Percentiles rank a stretch among this genome's conserved stretches.
phyloP scores from a whole-genome alignment of 2,888 invertebrate genomes.

The Anorthoa munda region DNA sequence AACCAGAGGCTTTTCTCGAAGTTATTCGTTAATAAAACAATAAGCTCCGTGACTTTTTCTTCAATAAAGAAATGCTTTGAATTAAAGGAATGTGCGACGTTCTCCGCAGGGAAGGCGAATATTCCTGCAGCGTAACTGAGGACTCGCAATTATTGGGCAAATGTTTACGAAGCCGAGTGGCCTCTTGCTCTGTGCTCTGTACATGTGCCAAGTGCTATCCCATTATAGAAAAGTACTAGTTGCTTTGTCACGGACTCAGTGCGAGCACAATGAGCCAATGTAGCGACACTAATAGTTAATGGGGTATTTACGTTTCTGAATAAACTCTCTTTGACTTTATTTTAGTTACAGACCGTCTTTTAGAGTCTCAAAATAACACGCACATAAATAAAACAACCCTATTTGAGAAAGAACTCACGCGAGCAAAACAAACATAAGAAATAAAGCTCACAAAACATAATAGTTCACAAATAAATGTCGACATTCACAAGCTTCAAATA shows the following conservation, averaged over 20 bases:
- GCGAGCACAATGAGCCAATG: conserved; percentile 79
- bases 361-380: neutral
- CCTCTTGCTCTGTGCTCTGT: conserved; percentile 79
- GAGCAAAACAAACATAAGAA: conserved; percentile 31
- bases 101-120: conserved; percentile 80
- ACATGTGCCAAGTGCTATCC: conserved; percentile 83
- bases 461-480: conserved; percentile 63
- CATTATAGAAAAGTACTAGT: conserved; percentile 83
- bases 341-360: conserved; percentile 2
- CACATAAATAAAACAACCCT: conserved; percentile 30
- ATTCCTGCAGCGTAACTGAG: conserved; percentile 86
- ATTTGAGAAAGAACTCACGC: conserved; percentile 26
- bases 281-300: conserved; percentile 74
- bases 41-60: conserved; percentile 82
- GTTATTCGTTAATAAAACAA: conserved; percentile 86
- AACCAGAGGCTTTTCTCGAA: conserved; percentile 63
- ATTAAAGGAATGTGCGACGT: conserved; percentile 82
- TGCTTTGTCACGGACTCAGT: conserved; percentile 79
- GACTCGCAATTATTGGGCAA: conserved; percentile 89
- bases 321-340: conserved; percentile 37
- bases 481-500: conserved; percentile 68
- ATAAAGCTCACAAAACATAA: conserved; percentile 40
- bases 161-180: conserved; percentile 87
- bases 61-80: conserved; percentile 87
- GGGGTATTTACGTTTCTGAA: conserved; percentile 65